phyloP scores from a whole-genome alignment of 2,797 vertebrate species.

The Numenius phaeopus region DNA sequence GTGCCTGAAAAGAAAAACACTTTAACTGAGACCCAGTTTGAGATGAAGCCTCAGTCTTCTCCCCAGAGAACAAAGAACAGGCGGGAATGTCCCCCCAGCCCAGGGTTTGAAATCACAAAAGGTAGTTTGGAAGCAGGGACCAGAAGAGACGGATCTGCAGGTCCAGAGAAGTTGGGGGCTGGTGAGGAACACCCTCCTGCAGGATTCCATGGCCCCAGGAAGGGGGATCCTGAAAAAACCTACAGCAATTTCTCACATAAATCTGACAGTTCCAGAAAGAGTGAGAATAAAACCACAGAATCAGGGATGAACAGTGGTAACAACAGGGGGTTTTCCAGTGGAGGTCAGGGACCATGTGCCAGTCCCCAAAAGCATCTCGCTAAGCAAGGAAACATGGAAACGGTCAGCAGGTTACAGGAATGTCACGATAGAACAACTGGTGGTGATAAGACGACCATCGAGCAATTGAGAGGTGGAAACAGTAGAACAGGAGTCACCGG shows the following conservation, averaged over 20 bases:
- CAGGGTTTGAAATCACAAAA: conserved; percentile 69
- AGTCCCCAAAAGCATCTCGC: conserved; percentile 84
- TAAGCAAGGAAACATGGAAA: conserved; percentile 64
- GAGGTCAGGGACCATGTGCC: conserved; percentile 66
- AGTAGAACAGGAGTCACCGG: conserved; percentile 30
- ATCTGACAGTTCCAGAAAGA: conserved; percentile 65
- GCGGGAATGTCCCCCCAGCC: conserved; percentile 67
- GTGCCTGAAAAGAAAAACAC: conserved; percentile 79
- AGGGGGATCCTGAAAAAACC: conserved; percentile 35
- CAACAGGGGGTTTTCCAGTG: conserved; percentile 50
- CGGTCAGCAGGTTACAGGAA: conserved; percentile 15
- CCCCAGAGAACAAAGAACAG: conserved; percentile 68
- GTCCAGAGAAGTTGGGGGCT: conserved; percentile 70
- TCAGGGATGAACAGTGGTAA: neutral
- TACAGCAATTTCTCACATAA: conserved; percentile 53
- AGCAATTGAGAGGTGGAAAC: conserved; percentile 58
- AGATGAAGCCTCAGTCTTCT: conserved; percentile 73
- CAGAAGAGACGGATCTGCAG: conserved; percentile 74
- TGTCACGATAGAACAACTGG: conserved; percentile 52
- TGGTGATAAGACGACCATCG: neutral
- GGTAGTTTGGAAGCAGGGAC: conserved; percentile 41
- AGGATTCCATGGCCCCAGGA: conserved; percentile 48
- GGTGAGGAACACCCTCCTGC: conserved; percentile 20
- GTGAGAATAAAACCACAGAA: conserved; percentile 68
- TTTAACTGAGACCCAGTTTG: conserved; percentile 72